phyloP scores from a whole-genome alignment of 2,113 vertebrate species.

The Actenoides lindsayi region DNA sequence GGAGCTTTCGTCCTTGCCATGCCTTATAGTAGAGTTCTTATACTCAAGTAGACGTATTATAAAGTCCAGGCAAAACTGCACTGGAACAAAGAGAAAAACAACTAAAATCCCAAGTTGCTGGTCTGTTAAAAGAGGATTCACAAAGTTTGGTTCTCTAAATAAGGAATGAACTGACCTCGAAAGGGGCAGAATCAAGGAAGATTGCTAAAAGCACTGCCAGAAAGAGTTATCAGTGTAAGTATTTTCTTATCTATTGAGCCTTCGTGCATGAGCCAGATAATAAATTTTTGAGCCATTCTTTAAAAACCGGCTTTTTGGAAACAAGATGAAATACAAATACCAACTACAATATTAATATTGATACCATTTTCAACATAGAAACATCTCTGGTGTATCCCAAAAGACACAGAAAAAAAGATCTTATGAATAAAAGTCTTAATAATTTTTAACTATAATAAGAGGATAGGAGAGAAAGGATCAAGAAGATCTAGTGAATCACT shows the following conservation, averaged over 20 bases:
- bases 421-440: neutral
- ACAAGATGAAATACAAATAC: neutral
- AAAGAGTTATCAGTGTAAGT: neutral
- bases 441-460: neutral
- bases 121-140: neutral
- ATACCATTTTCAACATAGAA: neutral
- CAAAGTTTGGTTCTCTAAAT: neutral
- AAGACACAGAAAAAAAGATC: neutral
- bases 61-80: rapidly evolving
- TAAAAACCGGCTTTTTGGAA: neutral
- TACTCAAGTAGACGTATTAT: neutral
- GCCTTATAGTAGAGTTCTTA: neutral
- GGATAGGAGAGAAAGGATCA: neutral
- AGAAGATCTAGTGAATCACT: neutral
- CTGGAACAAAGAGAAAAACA: neutral
- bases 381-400: neutral
- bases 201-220: neutral
- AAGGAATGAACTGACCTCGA: neutral
- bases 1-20: neutral
- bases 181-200: neutral
- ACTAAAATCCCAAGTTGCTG: rapidly evolving
- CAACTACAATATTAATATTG: neutral
- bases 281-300: neutral
- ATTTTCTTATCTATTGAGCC: neutral
- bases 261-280: neutral